Evolutionary conservation across 2,797 vertebrate genomes (phyloP).

Genomic region (Gorsachius magnificus): DNA sequence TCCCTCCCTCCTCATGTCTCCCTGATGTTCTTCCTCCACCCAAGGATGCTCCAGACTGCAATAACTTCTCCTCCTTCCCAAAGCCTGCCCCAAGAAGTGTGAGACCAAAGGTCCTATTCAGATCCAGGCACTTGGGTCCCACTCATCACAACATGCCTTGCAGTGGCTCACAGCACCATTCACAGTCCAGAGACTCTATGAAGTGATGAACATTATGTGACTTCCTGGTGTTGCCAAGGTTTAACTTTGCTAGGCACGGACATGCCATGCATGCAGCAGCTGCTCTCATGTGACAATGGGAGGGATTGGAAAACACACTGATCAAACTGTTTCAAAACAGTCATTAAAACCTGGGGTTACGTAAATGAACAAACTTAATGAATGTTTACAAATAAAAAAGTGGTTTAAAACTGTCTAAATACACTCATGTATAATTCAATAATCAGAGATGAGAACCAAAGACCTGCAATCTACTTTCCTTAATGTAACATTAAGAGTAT

Average conservation of each 20-base stretch:
- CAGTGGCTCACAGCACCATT: accelerated
- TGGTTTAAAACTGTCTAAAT: not conserved
- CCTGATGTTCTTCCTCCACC: not conserved
- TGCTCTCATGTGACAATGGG: not conserved
- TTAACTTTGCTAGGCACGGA: not conserved
- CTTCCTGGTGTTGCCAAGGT: not conserved
- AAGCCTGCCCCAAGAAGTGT: accelerated
- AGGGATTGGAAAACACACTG: not conserved
- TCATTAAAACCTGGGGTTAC: not conserved
- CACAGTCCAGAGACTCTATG: not conserved
- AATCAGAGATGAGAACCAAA: not conserved
- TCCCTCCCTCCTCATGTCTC: not conserved
- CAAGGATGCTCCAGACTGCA: not conserved
- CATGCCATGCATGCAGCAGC: not conserved
- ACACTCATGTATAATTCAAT: not conserved
- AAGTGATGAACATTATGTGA: not conserved
- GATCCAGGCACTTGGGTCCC: accelerated
- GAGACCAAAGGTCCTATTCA: not conserved
- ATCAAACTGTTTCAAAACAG: not conserved
- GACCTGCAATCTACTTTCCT: not conserved
- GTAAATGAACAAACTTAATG: not conserved
- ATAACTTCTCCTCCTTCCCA: not conserved
- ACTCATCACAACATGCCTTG: not conserved
- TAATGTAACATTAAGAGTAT: not conserved
- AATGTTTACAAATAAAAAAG: not conserved